A percentile compares a stretch with the other conserved stretches of the same genome.
Conservation (phyloP, 2,113 vertebrate species). For the Pygathrix nemaeus region DNA sequence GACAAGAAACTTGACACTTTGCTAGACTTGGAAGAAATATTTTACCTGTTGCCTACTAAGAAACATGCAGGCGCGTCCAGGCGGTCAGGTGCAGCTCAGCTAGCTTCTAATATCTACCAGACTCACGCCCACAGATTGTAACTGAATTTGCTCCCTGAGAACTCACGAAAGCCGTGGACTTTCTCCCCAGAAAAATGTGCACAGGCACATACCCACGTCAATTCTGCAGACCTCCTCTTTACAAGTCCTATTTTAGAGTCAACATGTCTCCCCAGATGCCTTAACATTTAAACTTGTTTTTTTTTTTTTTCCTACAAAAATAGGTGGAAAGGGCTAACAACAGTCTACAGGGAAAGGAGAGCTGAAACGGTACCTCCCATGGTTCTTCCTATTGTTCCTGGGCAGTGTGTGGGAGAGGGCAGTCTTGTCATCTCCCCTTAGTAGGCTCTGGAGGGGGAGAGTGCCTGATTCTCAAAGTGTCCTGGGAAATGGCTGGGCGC, state of each 20-base stretch:
- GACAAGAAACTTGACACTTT: not conserved
- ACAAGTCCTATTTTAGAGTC: not conserved
- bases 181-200: not conserved
- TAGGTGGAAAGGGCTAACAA: not conserved
- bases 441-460: not conserved
- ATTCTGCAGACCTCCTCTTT: too few species aligned
- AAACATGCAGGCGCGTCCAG: fast-evolving
- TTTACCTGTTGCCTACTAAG: fast-evolving
- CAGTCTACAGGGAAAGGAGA: not conserved
- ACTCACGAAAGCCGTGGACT: not conserved
- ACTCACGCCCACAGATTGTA: too few species aligned
- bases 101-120: not conserved
- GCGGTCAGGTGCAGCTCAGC: not conserved
- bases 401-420: not conserved
- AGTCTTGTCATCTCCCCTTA: too few species aligned
- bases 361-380: not conserved
- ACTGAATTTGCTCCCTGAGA: not conserved
- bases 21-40: not conserved
- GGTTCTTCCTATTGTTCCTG: fast-evolving
- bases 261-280: not conserved
- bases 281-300: not conserved
- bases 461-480: not conserved
- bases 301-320: not conserved
- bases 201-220: fast-evolving
- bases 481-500: not conserved